Evolutionary conservation across 2,797 vertebrate species (phyloP).

Genomic region (Lindbergichthys nudifrons): DNA sequence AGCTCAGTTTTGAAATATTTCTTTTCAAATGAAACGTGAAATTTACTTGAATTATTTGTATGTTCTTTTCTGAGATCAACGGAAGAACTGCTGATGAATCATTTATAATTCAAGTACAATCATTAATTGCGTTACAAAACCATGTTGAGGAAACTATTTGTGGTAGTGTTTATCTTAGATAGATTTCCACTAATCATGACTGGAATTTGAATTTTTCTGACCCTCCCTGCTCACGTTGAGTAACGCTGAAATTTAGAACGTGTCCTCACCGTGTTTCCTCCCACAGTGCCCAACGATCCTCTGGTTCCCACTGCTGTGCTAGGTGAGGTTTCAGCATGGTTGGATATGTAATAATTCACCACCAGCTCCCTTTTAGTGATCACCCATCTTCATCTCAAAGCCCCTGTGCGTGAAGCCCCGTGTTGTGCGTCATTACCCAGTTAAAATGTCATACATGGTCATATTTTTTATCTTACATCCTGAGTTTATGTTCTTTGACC

Average conservation of each 20-base stretch:
- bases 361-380: conserved; percentile 69
- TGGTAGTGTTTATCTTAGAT: background rate
- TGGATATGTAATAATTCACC: conserved; percentile 78
- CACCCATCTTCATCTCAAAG: conserved; percentile 45
- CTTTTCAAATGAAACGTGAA: too few species aligned
- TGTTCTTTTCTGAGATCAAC: background rate
- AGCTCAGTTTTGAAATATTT: background rate
- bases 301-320: conserved; percentile 99
- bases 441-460: conserved; percentile 11
- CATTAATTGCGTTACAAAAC: background rate
- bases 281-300: conserved; percentile 98
- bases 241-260: conserved; percentile 30
- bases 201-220: conserved; percentile 8
- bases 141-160: background rate
- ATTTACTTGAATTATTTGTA: too few species aligned
- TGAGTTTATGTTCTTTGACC: conserved; percentile 8
- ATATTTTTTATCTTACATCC: conserved; percentile 20
- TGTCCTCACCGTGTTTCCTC: conserved; percentile 74
- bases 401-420: conserved; percentile 47
- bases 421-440: conserved; percentile 17
- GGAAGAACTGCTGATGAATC: background rate
- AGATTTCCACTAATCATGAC: background rate
- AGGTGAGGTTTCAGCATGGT: conserved; percentile 90
- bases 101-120: background rate
- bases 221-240: background rate